Base-by-base conservation (phyloP, 2,113 vertebrate species). In the Cebus imitator region DNA sequence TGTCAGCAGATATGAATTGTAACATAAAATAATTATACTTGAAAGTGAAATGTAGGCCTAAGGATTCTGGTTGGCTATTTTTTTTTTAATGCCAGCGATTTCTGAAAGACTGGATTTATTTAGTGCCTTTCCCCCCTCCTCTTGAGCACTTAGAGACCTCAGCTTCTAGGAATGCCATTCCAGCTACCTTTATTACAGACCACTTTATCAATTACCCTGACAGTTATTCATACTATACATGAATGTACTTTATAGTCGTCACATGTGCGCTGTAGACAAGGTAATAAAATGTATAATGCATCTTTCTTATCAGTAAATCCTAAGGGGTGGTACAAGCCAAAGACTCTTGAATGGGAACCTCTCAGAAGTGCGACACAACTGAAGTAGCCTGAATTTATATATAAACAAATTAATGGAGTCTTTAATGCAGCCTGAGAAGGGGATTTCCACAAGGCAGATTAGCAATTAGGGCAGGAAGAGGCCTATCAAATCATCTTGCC, bases 1-100 rank as follows among this genome's bases (percentile, higher is more conserved):
- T 97, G 95, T 96, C 97, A 88, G 90, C 91, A 91, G 87, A 94
- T 96, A 98, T 95, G 92, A 97, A 97, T 72, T 97, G 95, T 85
- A 94, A 96, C 90, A 61, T 96, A 92, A 98, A 97, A 97, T 95
- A 98, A 97, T 96, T 97, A 97, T 40, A 91, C 91, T 95, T 97
- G 91, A 95, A 96, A 97, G 96, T 96, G 92, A 96, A 97, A 97
- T 61, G 94, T 94, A 94, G 86, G 90, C 68, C 95, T 94, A 81
- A 70, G 82, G 90, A 96, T 97, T 87, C 80, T 73, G 66, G 87
- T 92, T 96, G 80, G 95, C 52, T 86, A 50, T 78, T 87, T 90
- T 91, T 81, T 91, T 84, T 91, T 58, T 8, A 95, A 93, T 88
- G 92, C 92, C 94, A 97, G 95, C 50, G 75, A 94, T 94, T 97